Evolutionary conservation across 2,888 invertebrate genomes (phyloP).

Genomic region (Lottia gigantea): DNA sequence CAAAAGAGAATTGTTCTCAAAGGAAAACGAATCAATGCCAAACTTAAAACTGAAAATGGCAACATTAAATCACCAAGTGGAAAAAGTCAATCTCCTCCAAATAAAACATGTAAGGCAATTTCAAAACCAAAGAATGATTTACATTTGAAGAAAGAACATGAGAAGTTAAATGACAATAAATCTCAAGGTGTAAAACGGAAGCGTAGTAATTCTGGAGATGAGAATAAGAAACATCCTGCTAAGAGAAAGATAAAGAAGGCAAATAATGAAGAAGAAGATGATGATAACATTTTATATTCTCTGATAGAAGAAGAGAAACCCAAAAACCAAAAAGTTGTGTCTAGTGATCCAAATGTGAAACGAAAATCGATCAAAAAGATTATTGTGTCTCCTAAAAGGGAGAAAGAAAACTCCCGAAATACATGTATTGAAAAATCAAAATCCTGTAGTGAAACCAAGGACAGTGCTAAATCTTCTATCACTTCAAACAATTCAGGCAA

Average conservation of each 20-base stretch:
- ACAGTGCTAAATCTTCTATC: background rate
- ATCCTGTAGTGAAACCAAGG: background rate
- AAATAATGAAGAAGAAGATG: constrained; percentile 31
- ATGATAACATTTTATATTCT: constrained; percentile 48
- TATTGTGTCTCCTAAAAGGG: background rate
- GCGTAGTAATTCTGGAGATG: background rate
- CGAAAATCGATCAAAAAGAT: constrained; percentile 5
- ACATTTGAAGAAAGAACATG: background rate
- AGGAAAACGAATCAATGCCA: no score
- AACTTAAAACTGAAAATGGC: no score
- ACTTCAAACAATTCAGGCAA: background rate
- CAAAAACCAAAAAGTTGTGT: background rate
- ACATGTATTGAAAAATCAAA: background rate
- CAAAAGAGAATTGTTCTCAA: no score
- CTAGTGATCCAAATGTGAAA: constrained; percentile 8
- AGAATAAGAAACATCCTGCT: constrained; percentile 1
- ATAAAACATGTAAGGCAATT: no score
- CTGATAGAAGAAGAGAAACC: constrained; percentile 28
- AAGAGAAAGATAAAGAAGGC: constrained; percentile 9
- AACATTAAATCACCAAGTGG: no score
- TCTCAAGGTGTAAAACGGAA: background rate
- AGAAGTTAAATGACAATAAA: constrained; percentile 18
- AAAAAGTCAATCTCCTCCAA: no score
- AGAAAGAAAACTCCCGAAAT: background rate
- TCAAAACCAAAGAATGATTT: no score